phyloP scores from a whole-genome alignment of 2,113 vertebrate genomes.

The Vulpes vulpes region DNA sequence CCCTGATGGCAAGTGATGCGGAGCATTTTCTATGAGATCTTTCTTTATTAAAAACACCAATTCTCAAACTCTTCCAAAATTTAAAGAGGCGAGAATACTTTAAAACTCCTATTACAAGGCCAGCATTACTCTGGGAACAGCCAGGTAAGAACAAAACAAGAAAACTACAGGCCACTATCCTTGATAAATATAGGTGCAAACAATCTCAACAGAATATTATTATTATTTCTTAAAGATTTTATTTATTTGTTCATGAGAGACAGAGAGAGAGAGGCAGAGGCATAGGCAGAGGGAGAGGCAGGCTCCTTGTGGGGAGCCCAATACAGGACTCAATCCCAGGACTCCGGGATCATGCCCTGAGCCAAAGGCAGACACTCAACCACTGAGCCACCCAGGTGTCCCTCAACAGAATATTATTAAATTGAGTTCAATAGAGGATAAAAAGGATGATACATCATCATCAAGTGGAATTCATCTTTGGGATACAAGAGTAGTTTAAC shows the following conservation, averaged over 20 bases:
- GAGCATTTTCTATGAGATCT: neutral
- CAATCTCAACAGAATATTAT: neutral
- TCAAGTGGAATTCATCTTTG: neutral
- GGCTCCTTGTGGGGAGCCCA: no score
- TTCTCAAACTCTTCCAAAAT: neutral
- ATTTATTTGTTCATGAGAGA: no score
- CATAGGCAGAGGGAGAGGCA: no score
- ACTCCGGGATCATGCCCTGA: no score
- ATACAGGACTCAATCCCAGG: no score
- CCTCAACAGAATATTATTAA: neutral
- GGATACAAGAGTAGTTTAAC: neutral
- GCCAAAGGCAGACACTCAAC: no score
- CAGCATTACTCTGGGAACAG: neutral
- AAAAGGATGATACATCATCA: neutral
- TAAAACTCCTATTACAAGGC: neutral
- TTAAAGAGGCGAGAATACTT: neutral
- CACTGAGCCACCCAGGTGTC: no score
- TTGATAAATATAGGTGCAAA: neutral
- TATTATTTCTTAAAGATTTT: neutral
- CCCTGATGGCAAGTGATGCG: no score
- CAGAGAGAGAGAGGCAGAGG: no score
- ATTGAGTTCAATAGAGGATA: neutral
- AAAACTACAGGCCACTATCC: neutral
- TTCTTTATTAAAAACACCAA: neutral
- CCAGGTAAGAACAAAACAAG: neutral